Evolutionary conservation across 2,797 vertebrate genomes (phyloP).

Genomic region (Gouania willdenowi): DNA sequence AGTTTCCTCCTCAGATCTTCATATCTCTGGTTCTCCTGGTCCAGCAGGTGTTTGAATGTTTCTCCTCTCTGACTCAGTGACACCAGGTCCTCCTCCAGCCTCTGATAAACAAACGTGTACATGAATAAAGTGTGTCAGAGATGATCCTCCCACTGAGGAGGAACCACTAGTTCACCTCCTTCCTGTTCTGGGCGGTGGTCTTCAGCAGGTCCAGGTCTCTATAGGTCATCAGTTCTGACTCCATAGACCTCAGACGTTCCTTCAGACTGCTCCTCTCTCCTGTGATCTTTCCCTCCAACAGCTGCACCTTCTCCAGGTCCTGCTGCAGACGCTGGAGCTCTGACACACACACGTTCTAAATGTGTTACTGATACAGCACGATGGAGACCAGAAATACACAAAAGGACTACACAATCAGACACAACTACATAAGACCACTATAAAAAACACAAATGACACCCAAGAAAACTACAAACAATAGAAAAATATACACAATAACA

Average conservation of each 20-base stretch:
- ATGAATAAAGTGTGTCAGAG: too few relatives aligned
- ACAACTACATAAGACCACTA: too few relatives aligned
- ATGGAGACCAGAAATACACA: too few relatives aligned
- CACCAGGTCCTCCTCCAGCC: slow-evolving; percentile 81
- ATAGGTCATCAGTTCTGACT: slow-evolving; percentile 78
- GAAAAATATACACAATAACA: too few relatives aligned
- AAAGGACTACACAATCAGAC: too few relatives aligned
- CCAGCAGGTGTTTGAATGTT: slow-evolving; percentile 80
- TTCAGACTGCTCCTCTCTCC: slow-evolving; percentile 82
- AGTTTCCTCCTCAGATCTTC: slow-evolving; percentile 81
- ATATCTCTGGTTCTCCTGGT: slow-evolving; percentile 73
- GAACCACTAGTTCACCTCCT: slow-evolving; percentile 78
- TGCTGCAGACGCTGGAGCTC: slow-evolving; percentile 88
- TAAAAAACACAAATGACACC: too few relatives aligned
- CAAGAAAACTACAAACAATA: too few relatives aligned
- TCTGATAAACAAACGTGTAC: slow-evolving; percentile 60
- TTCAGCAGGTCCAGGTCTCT: slow-evolving; percentile 84
- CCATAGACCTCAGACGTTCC: slow-evolving; percentile 77
- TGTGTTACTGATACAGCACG: too few relatives aligned
- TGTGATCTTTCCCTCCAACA: slow-evolving; percentile 88
- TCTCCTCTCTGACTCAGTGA: slow-evolving; percentile 71
- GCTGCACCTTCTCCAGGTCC: slow-evolving; percentile 93
- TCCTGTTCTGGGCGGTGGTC: slow-evolving; percentile 83
- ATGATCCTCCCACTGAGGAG: too few relatives aligned
- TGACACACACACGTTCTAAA: slow-evolving; percentile 53